Base-by-base conservation (phyloP, 2,888 invertebrate genomes). In the Periphyllus acericola region DNA sequence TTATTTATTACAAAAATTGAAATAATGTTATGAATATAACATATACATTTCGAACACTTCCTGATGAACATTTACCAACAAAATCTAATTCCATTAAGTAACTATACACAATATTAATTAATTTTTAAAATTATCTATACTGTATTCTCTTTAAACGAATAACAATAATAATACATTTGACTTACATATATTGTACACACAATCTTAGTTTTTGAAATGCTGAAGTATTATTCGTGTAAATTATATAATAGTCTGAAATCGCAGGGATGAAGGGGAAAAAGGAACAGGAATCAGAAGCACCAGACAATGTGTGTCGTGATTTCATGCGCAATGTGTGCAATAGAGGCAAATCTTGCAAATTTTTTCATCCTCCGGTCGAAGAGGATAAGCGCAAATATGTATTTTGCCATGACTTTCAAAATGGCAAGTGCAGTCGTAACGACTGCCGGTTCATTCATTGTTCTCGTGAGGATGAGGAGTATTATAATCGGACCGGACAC, bases 381-480 rank as follows among this genome's bases (percentile, higher is more conserved):
- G 89, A 89, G 83, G 89, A 89, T 52, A 89, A 89, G 76, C 89
- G 89, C 90, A 90, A 93, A 60, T 92, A 93, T 90, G 92, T 92
- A 71, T 94, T 94, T 90, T 94, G 94, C 90, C 94, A 94, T 90
- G 94, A 94, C 91, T 94, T 93, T 91, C 96, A 96, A 92, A 96
- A 96, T 91, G 94, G 87, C 46, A 93, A 94, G 89, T 96, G 96
- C 91, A 93, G 93, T n/a, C 93, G 96, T 90, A 94, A 94, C 5
- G 94, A 94, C 89, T 96, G 96, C 90, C 94, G 94, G 90, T 96
- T 96, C 91, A 93, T 96, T 75, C 96, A 96, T 91, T 96, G 96
- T 90, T 93, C 94, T 0, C 93, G 95, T 32, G 93, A 94, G 89
- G 95, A 95, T 90, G 96, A 96, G 91, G 96, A 96, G 90, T 95